Conservation (phyloP, 2,888 invertebrate species). For the Thereva nobilitata region DNA sequence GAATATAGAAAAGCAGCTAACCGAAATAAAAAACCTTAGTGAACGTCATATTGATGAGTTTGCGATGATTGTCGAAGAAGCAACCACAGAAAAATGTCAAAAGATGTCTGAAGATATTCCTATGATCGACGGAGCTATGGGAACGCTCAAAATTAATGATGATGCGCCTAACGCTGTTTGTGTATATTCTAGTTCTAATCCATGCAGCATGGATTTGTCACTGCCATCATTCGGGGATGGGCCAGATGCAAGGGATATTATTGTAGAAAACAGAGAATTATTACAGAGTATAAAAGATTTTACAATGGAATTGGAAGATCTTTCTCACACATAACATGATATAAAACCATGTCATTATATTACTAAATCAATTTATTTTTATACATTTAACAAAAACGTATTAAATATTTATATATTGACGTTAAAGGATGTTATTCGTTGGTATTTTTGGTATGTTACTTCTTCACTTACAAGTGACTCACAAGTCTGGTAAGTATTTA, state of each 20-base stretch:
- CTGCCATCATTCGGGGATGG: neutral
- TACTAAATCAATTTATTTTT: too few species aligned
- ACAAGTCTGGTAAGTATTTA: too few species aligned
- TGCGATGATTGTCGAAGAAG: neutral
- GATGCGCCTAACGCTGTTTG: neutral
- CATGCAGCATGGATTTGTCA: neutral
- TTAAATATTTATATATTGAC: too few species aligned
- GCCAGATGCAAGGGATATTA: neutral
- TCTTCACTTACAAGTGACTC: too few species aligned
- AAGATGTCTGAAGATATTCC: neutral
- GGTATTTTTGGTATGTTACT: too few species aligned
- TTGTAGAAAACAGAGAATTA: neutral
- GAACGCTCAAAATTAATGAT: neutral
- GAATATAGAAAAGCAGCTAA: neutral
- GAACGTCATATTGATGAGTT: neutral
- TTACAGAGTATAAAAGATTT: too few species aligned
- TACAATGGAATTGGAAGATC: too few species aligned
- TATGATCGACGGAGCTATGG: neutral
- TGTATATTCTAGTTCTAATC: neutral
- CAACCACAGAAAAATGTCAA: neutral
- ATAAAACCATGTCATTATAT: too few species aligned
- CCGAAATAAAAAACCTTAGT: neutral
- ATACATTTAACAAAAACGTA: too few species aligned
- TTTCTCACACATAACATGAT: too few species aligned
- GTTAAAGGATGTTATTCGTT: too few species aligned